Base-by-base conservation (phyloP, 1,140 invertebrate genomes). In the Ladona fulva region DNA sequence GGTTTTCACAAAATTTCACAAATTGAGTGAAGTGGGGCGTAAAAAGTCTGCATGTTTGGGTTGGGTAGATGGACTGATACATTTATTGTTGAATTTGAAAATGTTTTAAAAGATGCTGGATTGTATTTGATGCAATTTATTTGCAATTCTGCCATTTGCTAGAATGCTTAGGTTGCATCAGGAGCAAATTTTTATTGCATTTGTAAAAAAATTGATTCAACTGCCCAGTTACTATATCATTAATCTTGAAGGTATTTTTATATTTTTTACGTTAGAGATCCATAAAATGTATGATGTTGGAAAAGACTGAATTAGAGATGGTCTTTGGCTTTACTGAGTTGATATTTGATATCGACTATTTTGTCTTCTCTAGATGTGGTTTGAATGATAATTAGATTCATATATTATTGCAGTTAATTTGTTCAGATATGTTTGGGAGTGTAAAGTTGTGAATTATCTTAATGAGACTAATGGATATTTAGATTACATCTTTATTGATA, bases 301-400 rank as follows among this genome's bases (percentile, higher is more conserved):
- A 66, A 66, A 66, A 66, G 52, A 66, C 52, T 66, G 52, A 66
- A 66, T 66, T 22, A 66, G 52, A 19, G 52, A 66, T 66, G 52
- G 52, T 66, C 52, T 19, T 19, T 19, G 16, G 52, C 29, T 66
- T 66, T 16, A 66, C n/a, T 19, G 5, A 6, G 52, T 22, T 66
- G 52, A 16, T 66, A 22, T 66, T 66, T 66, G 14, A 66, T 6
- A 12, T 66, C 52, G 14, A 16, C 52, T 6, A 22, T 66, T 66
- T 22, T 66, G 16, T 22, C n/a, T 22, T 66, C 16, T 66, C 5
- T 19, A 66, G n/a, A 12, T 66, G 52, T 6, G 52, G 52, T 66
- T 66, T 66, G 12, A 66, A 6, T 66, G 52, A 66, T 1, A 66
- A 19, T 6, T 6, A 66, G 14, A 66, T 1, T 12, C 8, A 37